A percentile compares a stretch with the other conserved stretches of the same genome.
Conservation (phyloP, 1,140 invertebrate species). For the Gryllus bimaculatus region DNA sequence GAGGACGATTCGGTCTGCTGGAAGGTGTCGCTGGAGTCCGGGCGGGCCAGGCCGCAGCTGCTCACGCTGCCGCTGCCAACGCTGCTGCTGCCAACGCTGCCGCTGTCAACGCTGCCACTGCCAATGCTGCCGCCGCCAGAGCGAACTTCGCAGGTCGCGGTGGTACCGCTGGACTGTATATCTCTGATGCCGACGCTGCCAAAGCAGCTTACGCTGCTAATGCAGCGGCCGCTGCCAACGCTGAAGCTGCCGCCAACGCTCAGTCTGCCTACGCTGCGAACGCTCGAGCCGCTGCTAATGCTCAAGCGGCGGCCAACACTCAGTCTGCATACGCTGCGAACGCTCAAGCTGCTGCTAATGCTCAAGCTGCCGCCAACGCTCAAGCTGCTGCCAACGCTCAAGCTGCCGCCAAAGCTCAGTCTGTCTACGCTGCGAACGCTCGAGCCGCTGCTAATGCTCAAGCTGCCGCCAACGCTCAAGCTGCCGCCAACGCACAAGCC, state of each 20-base stretch:
- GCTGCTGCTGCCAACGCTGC: background rate
- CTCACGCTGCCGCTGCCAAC: background rate
- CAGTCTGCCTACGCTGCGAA: too few species aligned
- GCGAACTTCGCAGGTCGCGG: background rate
- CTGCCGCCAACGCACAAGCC: background rate
- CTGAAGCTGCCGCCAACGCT: background rate
- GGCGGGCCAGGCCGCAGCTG: background rate
- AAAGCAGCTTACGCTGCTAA: background rate
- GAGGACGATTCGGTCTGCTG: background rate
- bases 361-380: background rate
- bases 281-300: background rate
- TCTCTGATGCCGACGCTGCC: too few species aligned
- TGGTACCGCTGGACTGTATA: too few species aligned
- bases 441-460: background rate
- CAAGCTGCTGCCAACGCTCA: background rate
- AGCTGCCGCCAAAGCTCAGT: background rate
- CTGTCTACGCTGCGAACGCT: background rate
- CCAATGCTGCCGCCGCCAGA: background rate
- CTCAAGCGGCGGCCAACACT: background rate
- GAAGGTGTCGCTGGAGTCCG: background rate
- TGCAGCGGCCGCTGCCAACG: background rate
- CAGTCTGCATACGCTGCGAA: background rate
- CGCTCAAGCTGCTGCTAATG: background rate
- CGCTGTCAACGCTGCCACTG: background rate
- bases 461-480: background rate